A percentile compares a stretch with the other conserved stretches of the same genome.
These are phyloP conservation scores for Drosophila barbarae DNA, from an alignment of 2,888 invertebrate genomes.

Conservation along the genomic window DNA sequence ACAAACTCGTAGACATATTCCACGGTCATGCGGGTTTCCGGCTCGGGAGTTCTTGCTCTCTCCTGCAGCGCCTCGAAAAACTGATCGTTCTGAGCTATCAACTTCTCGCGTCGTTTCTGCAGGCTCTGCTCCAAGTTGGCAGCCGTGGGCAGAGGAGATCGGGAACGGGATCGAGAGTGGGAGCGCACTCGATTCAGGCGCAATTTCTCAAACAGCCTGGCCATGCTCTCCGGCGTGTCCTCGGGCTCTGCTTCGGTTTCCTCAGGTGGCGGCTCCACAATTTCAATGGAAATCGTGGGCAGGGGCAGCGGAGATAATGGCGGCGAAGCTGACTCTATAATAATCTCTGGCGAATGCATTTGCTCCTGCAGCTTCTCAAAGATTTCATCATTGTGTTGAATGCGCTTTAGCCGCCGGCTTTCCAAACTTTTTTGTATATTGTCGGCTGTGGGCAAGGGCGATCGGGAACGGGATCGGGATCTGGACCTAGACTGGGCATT, in stretches of 20 bases:
- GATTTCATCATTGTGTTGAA: conserved; percentile 57
- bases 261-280: conserved; percentile 20
- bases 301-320: background rate
- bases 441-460: conserved; percentile 65
- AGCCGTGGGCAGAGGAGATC: conserved; percentile 60
- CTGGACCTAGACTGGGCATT: conserved; percentile 49
- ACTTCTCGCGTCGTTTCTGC: conserved; percentile 57
- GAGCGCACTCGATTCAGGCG: conserved; percentile 61
- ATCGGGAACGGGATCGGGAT: conserved; percentile 59
- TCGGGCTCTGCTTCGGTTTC: conserved; percentile 38
- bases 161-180: conserved; percentile 58
- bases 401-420: conserved; percentile 50
- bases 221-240: conserved; percentile 60
- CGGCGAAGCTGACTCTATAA: conserved; percentile 9
- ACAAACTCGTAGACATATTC: conserved; percentile 58
- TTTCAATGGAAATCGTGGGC: conserved; percentile 53
- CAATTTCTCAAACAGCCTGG: conserved; percentile 58
- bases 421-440: conserved; percentile 66
- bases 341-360: conserved; percentile 14
- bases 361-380: conserved; percentile 47
- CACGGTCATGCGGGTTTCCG: conserved; percentile 46
- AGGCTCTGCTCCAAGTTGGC: conserved; percentile 66
- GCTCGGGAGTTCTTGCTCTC: conserved; percentile 60
- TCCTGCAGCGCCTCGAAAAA: conserved; percentile 58
- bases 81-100: conserved; percentile 69